phyloP scores from a whole-genome alignment of 2,797 vertebrate species.

The Pristis pectinata region DNA sequence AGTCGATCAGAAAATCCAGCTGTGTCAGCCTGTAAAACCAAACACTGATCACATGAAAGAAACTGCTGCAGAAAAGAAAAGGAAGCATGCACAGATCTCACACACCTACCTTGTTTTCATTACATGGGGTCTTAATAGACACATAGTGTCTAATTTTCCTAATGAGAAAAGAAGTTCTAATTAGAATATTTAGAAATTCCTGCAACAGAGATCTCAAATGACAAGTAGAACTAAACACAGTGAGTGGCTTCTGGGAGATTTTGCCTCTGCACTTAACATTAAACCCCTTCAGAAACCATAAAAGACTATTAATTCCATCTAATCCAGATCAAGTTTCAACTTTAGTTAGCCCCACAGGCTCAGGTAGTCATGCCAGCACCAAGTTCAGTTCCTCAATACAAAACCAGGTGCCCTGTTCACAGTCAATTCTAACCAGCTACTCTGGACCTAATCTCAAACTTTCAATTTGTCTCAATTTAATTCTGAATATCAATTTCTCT shows the following conservation, averaged over 20 bases:
- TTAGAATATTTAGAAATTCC: constrained; percentile 29
- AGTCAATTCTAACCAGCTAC: too few species aligned
- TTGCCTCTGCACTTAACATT: neutral
- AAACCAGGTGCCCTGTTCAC: neutral
- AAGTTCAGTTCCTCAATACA: neutral
- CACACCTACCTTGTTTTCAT: constrained; percentile 81
- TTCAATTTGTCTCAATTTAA: neutral
- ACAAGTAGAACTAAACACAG: neutral
- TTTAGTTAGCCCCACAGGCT: neutral
- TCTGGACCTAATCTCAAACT: neutral
- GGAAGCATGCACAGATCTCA: constrained; percentile 44
- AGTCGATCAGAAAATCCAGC: constrained; percentile 66
- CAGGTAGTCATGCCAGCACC: neutral
- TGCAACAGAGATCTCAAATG: neutral
- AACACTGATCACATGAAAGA: constrained; percentile 44
- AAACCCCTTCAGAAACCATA: neutral
- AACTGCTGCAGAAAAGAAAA: neutral
- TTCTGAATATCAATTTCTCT: neutral
- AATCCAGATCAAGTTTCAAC: neutral
- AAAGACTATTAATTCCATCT: neutral
- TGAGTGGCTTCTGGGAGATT: neutral
- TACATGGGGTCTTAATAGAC: constrained; percentile 93
- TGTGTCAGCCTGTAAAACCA: constrained; percentile 69
- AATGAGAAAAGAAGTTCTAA: constrained; percentile 49
- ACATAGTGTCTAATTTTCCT: constrained; percentile 99